phyloP scores from a whole-genome alignment of 92 coral and sea anemone species.

The Micromussa lordhowensis region DNA sequence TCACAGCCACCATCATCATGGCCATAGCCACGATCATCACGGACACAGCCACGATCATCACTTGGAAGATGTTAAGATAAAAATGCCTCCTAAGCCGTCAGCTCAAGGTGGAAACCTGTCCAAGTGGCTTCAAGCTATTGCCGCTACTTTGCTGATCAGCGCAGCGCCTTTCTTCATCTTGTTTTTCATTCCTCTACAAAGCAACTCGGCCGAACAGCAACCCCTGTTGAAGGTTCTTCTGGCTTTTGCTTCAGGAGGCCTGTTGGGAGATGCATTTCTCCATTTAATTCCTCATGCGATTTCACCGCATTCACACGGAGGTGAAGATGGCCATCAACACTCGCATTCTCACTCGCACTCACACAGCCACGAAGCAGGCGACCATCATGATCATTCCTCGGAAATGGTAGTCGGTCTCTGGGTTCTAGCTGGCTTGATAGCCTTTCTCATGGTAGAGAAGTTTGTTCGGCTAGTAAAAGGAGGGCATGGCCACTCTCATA shows the following conservation, averaged over 20 bases:
- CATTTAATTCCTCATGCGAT: conserved; percentile 99
- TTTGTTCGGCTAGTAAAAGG: conserved; percentile 95
- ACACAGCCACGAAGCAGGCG: conserved; percentile 30
- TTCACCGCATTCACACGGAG: conserved; percentile 93
- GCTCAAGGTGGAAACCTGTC: conserved; percentile 59
- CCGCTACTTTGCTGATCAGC: conserved; percentile 92
- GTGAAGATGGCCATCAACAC: conserved; percentile 68
- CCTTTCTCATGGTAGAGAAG: conserved; percentile 95
- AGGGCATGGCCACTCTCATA: conserved; percentile 84
- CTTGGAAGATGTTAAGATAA: not conserved
- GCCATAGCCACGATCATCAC: conserved; percentile 57
- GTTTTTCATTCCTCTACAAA: conserved; percentile 92
- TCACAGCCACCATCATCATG: conserved; percentile 55
- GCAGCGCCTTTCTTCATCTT: conserved; percentile 98
- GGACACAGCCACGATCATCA: conserved; percentile 60
- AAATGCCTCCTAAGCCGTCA: not conserved
- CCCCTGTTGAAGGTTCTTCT: conserved; percentile 89
- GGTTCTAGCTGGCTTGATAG: conserved; percentile 98
- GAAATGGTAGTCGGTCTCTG: conserved; percentile 97
- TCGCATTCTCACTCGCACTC: conserved; percentile 72
- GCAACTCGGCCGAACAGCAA: conserved; percentile 92
- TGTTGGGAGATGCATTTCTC: conserved; percentile 96
- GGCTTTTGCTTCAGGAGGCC: conserved; percentile 97
- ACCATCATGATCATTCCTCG: conserved; percentile 72
- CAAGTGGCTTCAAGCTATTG: conserved; percentile 90